Base-by-base conservation (phyloP, 1,140 invertebrate species). In the Cylas formicarius region DNA sequence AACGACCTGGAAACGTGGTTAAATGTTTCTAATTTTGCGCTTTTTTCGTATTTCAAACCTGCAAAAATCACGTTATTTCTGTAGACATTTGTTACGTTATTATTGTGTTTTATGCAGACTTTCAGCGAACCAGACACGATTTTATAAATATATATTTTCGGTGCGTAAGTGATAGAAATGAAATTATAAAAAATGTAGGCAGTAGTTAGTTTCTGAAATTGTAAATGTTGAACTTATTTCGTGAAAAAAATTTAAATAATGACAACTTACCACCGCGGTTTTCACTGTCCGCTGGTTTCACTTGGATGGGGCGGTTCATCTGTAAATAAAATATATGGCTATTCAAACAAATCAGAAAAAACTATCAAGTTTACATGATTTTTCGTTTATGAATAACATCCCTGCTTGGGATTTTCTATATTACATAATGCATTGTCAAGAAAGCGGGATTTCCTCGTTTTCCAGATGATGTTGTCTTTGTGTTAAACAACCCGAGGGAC, bases 261-360 rank as follows among this genome's bases (percentile, higher is more conserved):
- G 28, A 44, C 17, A 59, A 72, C 73, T 81, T 75, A 92, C 92
- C 91, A 84, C 90, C 91, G 80, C 91, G 87, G 78, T 92, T 95
- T 80, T 97, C 93, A 77, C 87, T 94, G 77, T 97, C 93, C 74
- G 93, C 93, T 75, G 92, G 92, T 77, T 97, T 97, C 77, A 97
- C 92, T 81, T 97, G 93, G 78, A 97, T 93, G 75, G 92, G 90
- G 79, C 93, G 90, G 84, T 96, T 95, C 93, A 97, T 97, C 93
- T 97, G 82, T 23, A 90, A 85, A 68, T 63, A 57, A 71, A 48
- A 57, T 53, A 34, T n/a, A n/a, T 13, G 11, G 11, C 24, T 42
- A 32, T 32, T 42, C 22, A 33, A 20, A 40, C 14, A 19, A 8
- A 42, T 33, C 34, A 42, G 40, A 22, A 33, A 29, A 8, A 16